Base-by-base conservation (phyloP, 2,888 invertebrate genomes). In the Campoletis raptor region DNA sequence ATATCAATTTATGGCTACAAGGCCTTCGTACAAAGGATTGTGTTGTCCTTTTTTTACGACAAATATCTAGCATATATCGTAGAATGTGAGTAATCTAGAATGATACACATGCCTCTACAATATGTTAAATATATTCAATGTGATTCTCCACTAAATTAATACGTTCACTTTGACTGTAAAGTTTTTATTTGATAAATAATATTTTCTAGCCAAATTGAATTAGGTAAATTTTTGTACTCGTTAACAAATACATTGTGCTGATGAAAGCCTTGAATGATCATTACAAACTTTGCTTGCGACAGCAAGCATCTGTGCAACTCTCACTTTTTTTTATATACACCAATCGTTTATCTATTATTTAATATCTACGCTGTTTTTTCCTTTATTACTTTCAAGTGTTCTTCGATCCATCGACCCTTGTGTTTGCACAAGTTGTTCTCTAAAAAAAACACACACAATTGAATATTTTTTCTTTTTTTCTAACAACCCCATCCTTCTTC, bases 1-100 rank as follows among this genome's bases (percentile, higher is more conserved):
- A 72, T 83, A 85, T 87, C 72, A 77, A 77, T 81, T 83, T 81
- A 77, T 78, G 66, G 54, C 48, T 70, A 18, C 67, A 52, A 52
- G 21, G 52, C 66, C 40, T 45, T 18, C 24, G 7, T 42, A 36
- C 6, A 37, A n/a, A 36, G 12, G 48, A 57, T 21, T 9, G 15
- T 48, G 36, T 64, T 61, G 18, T 30, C n/a, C 4, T 77, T 67
- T 66, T 77, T 77, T 77, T 21, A 24, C 37, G 45, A 66, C 45
- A 36, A n/a, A 77, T 21, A 37, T 77, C 21, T 15, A 1, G 30
- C 66, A 12, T 40, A 12, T 40, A 48, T 67, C 66, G 64, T 10
- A 2, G 30, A 61, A 61, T 61, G 15, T 30, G 6, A 61, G 61
- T 61, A 30, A 61, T 61, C 61, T 61, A 15, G 61, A 30, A 10